phyloP scores from a whole-genome alignment of 2,113 vertebrate species.

The Dunckerocampus dactyliophorus region DNA sequence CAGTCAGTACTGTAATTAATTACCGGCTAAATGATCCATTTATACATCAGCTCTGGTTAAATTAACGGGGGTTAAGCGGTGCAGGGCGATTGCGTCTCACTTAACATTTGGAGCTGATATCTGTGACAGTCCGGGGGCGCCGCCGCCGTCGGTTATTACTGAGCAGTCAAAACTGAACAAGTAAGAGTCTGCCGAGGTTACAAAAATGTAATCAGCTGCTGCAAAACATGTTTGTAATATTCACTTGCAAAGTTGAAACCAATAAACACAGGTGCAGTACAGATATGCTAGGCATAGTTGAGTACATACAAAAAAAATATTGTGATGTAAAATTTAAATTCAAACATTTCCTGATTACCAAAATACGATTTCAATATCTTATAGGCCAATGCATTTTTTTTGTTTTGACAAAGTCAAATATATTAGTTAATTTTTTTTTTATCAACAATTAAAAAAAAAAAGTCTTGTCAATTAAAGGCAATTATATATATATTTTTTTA shows the following conservation, averaged over 20 bases:
- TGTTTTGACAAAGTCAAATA: too few species aligned
- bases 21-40: slow-evolving; percentile 73
- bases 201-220: slow-evolving; percentile 23
- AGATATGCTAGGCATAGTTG: too few species aligned
- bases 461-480: too few species aligned
- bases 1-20: slow-evolving; percentile 70
- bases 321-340: too few species aligned
- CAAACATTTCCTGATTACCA: too few species aligned
- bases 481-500: too few species aligned
- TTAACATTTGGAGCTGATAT: slow-evolving; percentile 68
- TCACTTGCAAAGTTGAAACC: neutral
- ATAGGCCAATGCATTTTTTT: too few species aligned
- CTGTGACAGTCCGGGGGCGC: slow-evolving; percentile 48
- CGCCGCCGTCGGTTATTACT: slow-evolving; percentile 46
- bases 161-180: slow-evolving; percentile 55
- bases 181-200: slow-evolving; percentile 31
- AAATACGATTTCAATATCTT: too few species aligned
- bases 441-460: too few species aligned
- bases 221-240: slow-evolving; percentile 22
- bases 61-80: slow-evolving; percentile 69
- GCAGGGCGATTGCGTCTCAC: slow-evolving; percentile 61
- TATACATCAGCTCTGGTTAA: slow-evolving; percentile 62
- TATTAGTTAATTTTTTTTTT: too few species aligned
- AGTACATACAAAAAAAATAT: too few species aligned
- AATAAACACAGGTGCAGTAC: too few species aligned